Conservation (phyloP, 2,113 vertebrate species). For the Narcine bancroftii region DNA sequence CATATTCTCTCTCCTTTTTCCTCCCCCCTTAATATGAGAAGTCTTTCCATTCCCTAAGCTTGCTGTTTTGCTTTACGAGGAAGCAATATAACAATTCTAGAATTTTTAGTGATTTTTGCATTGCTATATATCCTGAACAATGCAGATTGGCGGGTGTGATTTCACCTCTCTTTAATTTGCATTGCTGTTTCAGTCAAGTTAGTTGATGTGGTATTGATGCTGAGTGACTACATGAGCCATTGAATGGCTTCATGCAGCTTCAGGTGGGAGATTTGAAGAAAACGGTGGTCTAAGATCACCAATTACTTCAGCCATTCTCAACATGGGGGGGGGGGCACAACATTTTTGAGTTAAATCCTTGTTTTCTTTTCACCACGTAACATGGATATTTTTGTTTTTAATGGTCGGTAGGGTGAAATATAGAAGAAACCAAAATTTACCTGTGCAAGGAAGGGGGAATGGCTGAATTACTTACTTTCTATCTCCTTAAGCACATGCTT, state of each 20-base stretch:
- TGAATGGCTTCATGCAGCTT: background rate
- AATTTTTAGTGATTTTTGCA: background rate
- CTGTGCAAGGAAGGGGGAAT: too few relatives aligned
- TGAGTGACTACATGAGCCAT: background rate
- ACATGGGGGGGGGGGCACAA: too few relatives aligned
- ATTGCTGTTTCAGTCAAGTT: background rate
- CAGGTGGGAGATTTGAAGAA: background rate
- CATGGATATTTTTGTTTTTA: too few relatives aligned
- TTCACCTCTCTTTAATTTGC: background rate
- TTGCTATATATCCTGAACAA: background rate
- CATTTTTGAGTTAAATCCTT: too few relatives aligned
- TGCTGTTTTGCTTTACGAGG: background rate
- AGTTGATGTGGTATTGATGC: background rate
- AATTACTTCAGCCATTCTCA: too few relatives aligned
- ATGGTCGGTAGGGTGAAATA: too few relatives aligned
- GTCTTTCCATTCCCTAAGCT: too few relatives aligned
- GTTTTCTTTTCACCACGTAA: too few relatives aligned
- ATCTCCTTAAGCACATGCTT: background rate
- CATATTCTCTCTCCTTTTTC: background rate
- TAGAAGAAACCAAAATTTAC: too few relatives aligned
- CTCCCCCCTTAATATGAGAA: background rate
- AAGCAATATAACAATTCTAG: background rate
- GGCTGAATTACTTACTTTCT: background rate
- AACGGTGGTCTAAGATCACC: background rate
- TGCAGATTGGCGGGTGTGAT: background rate